Evolutionary conservation across 2,113 vertebrate species (phyloP).

Genomic region (Hypanus sabinus): DNA sequence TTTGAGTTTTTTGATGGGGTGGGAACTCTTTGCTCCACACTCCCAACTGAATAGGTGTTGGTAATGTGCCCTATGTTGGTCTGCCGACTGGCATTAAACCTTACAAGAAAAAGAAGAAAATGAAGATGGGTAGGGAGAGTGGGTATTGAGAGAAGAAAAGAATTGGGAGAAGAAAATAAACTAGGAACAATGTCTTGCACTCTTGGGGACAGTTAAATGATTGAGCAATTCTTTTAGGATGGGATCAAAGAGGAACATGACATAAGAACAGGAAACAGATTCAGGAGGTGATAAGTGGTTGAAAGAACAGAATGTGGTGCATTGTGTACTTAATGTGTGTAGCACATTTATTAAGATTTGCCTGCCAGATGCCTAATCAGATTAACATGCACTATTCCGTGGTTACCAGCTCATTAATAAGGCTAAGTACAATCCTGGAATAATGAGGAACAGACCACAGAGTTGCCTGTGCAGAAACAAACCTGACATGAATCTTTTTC

Average conservation of each 20-base stretch:
- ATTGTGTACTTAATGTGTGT: neutral
- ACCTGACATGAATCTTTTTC: neutral
- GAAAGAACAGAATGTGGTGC: neutral
- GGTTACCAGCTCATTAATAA: neutral
- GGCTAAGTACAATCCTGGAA: neutral
- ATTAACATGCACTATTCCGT: neutral
- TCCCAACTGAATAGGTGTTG: no score
- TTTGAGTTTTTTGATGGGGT: no score
- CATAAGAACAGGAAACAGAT: no score
- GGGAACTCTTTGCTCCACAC: no score
- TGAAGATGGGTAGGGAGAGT: neutral
- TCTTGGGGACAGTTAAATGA: neutral
- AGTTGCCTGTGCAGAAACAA: neutral
- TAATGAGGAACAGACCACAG: neutral
- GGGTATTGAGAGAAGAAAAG: no score
- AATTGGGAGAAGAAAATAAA: neutral
- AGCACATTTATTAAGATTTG: neutral
- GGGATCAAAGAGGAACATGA: neutral
- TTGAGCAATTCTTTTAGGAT: neutral
- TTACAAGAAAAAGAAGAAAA: no score
- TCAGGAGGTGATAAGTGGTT: neutral
- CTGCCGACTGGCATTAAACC: no score
- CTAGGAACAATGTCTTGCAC: neutral
- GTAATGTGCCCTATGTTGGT: no score
- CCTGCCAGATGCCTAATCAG: neutral